Percentiles rank a stretch among this genome's conserved stretches.
phyloP scores from a whole-genome alignment of 2,888 invertebrate species.

The Spilarctia lutea region DNA sequence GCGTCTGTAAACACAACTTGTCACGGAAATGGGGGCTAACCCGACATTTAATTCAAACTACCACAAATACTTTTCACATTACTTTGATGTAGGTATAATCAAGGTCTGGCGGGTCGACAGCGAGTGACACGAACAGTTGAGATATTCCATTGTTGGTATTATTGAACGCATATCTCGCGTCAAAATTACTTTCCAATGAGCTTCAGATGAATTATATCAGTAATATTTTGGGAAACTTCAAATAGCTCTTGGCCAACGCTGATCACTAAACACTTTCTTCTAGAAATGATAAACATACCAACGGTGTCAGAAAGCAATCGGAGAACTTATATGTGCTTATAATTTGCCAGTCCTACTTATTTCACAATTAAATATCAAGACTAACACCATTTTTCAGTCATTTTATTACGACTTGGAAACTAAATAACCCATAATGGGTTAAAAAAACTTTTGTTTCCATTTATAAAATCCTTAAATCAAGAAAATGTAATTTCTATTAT shows the following conservation, averaged over 20 bases:
- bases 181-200: not conserved
- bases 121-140: not conserved
- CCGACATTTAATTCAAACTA: not conserved
- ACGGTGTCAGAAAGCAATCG: not conserved
- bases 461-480: not conserved
- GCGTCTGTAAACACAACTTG: not conserved
- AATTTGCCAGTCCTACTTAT: not conserved
- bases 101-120: not conserved
- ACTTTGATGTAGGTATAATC: not conserved
- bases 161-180: not conserved
- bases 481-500: not conserved
- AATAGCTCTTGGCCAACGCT: not conserved
- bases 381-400: no score
- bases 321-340: not conserved
- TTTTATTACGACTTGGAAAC: no score
- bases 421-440: no score
- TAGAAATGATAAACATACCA: not conserved
- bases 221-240: not conserved
- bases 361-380: not conserved
- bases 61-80: not conserved
- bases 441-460: not conserved
- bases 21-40: not conserved
- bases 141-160: not conserved
- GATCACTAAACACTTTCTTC: not conserved
- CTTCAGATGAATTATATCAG: not conserved